These are phyloP conservation scores for Darevskia nairensis DNA, from an alignment of 2,797 vertebrate species.

Conservation along the genomic window DNA sequence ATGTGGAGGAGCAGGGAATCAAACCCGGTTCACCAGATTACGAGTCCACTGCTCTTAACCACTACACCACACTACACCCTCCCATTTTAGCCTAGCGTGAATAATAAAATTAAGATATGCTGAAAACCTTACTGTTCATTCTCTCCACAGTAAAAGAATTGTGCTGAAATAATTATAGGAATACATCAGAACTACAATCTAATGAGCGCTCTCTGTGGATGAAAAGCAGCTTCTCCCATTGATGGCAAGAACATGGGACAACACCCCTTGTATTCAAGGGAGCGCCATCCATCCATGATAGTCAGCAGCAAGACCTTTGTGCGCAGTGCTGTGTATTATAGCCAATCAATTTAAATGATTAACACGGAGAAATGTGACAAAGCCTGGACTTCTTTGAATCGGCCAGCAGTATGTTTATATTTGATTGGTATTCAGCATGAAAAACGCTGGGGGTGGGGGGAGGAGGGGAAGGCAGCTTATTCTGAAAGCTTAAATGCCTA, in stretches of 20 bases:
- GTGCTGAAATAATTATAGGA: not conserved
- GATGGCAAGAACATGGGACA: not conserved
- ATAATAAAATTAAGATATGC: not conserved
- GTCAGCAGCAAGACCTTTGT: not conserved
- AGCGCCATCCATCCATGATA: not conserved
- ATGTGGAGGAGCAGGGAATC: too few relatives aligned
- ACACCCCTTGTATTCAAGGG: too few relatives aligned
- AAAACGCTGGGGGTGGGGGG: too few relatives aligned
- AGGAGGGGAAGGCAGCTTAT: not conserved
- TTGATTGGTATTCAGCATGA: slow-evolving; percentile 1
- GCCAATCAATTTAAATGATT: not conserved
- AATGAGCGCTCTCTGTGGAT: not conserved
- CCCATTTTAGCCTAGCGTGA: not conserved
- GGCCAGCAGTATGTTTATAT: not conserved
- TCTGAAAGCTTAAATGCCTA: not conserved
- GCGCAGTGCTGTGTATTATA: not conserved
- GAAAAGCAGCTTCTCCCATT: not conserved
- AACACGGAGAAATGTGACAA: slow-evolving; percentile 12
- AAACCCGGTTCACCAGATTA: too few relatives aligned
- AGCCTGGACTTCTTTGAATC: not conserved
- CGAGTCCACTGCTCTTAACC: too few relatives aligned
- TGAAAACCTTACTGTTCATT: not conserved
- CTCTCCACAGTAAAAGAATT: not conserved
- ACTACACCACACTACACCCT: too few relatives aligned
- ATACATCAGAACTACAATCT: not conserved